A percentile compares a stretch with the other conserved stretches of the same genome.
Evolutionary conservation across 2,797 vertebrate species (phyloP).

Genomic region (Neopelma chrysocephalum): DNA sequence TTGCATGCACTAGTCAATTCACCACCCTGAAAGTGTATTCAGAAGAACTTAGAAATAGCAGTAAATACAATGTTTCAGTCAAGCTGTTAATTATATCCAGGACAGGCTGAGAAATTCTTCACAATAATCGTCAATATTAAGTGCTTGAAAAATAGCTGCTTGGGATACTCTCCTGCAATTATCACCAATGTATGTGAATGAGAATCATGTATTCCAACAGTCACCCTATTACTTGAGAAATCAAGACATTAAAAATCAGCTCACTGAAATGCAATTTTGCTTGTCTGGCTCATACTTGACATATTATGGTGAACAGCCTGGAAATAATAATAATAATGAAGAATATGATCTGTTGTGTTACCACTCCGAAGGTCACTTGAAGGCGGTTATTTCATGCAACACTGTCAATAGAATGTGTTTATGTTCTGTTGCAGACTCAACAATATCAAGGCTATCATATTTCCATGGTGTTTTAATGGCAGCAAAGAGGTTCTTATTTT

Average conservation of each 20-base stretch:
- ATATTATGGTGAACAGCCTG: constrained; percentile 50
- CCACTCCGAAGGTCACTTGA: constrained; percentile 66
- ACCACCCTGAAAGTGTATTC: neutral
- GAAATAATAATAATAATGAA: constrained; percentile 71
- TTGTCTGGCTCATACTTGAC: constrained; percentile 65
- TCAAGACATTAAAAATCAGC: constrained; percentile 62
- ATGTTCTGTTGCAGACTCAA: constrained; percentile 62
- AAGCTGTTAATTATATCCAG: constrained; percentile 54
- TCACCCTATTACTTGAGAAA: constrained; percentile 51
- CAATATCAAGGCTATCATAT: constrained; percentile 64
- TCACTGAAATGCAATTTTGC: constrained; percentile 59
- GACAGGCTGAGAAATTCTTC: constrained; percentile 58
- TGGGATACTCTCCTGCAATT: constrained; percentile 62
- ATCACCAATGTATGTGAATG: constrained; percentile 45
- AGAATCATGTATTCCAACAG: constrained; percentile 67
- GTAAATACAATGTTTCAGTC: constrained; percentile 30
- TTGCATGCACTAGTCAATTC: neutral
- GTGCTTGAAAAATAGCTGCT: constrained; percentile 65
- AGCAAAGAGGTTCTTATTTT: constrained; percentile 34
- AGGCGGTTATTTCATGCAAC: constrained; percentile 41
- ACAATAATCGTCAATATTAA: constrained; percentile 65
- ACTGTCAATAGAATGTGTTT: constrained; percentile 59
- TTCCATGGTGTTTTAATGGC: constrained; percentile 58
- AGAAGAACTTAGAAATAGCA: constrained; percentile 4
- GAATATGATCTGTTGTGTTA: constrained; percentile 59